A percentile compares a stretch with the other conserved stretches of the same genome.
Conservation (phyloP, 2,113 vertebrate genomes). For the Calidris pugnax region DNA sequence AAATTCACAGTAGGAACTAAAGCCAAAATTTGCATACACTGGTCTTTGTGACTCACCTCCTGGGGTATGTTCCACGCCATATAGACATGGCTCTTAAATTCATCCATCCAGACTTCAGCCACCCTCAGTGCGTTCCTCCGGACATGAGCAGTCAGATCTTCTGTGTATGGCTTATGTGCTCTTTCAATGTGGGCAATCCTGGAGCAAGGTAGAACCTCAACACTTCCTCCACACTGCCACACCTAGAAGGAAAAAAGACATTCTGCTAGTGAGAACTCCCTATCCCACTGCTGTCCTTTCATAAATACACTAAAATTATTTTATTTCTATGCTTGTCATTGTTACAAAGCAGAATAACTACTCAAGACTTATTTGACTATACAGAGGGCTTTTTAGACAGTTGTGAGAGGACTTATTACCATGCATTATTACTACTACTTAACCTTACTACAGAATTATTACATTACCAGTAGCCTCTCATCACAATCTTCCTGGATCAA, state of each 20-base stretch:
- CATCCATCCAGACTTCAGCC: slow-evolving; percentile 99
- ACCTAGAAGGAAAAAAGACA: slow-evolving; percentile 75
- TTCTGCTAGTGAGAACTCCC: background rate
- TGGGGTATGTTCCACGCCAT: slow-evolving; percentile 98
- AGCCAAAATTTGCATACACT: background rate
- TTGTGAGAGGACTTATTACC: background rate
- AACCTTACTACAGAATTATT: background rate
- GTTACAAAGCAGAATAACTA: background rate
- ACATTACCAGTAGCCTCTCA: background rate
- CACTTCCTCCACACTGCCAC: slow-evolving; percentile 96
- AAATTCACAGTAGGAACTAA: background rate
- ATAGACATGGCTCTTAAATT: slow-evolving; percentile 97
- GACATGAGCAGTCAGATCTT: slow-evolving; percentile 90
- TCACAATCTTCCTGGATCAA: background rate
- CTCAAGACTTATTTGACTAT: background rate
- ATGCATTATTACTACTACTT: background rate
- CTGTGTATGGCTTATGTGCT: slow-evolving; percentile 95
- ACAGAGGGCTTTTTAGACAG: background rate
- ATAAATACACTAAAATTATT: background rate
- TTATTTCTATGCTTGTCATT: background rate
- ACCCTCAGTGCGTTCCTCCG: slow-evolving; percentile 92
- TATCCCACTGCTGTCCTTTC: background rate
- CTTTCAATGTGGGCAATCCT: slow-evolving; percentile 95
- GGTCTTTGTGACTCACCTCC: slow-evolving; percentile 79
- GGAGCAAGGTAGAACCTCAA: slow-evolving; percentile 95